These are phyloP conservation scores for Drosophila eugracilis DNA, from an alignment of 1,140 invertebrate genomes.

Conservation along the genomic window DNA sequence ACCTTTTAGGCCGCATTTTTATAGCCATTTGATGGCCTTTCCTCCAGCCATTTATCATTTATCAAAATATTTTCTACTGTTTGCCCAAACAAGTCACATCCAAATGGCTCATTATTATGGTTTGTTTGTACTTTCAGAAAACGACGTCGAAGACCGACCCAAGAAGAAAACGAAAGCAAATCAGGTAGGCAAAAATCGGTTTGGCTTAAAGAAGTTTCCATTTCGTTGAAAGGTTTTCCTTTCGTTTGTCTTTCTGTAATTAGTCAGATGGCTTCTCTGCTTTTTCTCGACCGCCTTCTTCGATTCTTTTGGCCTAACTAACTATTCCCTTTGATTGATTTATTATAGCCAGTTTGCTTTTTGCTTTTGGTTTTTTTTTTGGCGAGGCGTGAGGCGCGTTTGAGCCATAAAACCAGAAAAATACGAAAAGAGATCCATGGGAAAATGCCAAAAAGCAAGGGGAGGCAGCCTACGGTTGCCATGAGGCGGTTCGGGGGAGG, in stretches of 20 bases:
- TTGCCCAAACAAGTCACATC: conserved; percentile 19
- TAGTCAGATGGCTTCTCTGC: conserved; percentile 2
- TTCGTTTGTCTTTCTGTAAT: conserved; percentile 25
- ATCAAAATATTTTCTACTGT: conserved; percentile 20
- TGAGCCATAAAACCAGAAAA: conserved; percentile 13
- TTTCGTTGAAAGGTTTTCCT: conserved; percentile 32
- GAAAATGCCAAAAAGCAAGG: conserved; percentile 21
- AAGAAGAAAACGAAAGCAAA: conserved; percentile 60
- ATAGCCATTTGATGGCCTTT: conserved; percentile 21
- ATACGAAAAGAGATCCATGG: conserved; percentile 19
- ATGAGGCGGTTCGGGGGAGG: neutral
- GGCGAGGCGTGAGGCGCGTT: conserved; percentile 23
- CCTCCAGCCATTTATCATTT: conserved; percentile 30
- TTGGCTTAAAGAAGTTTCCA: conserved; percentile 17
- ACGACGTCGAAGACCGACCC: conserved; percentile 24
- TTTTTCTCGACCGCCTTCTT: neutral
- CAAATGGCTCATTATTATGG: conserved; percentile 29
- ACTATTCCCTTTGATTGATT: conserved; percentile 37
- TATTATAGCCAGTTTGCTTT: conserved; percentile 17
- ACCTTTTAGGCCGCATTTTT: too few relatives aligned
- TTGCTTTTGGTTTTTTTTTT: neutral
- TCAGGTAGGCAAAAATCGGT: conserved; percentile 14
- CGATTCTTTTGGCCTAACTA: conserved; percentile 2
- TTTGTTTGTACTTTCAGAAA: conserved; percentile 67
- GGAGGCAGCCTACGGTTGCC: neutral